Conservation (phyloP, 2,888 invertebrate species). For the Drosophila tanythrix region DNA sequence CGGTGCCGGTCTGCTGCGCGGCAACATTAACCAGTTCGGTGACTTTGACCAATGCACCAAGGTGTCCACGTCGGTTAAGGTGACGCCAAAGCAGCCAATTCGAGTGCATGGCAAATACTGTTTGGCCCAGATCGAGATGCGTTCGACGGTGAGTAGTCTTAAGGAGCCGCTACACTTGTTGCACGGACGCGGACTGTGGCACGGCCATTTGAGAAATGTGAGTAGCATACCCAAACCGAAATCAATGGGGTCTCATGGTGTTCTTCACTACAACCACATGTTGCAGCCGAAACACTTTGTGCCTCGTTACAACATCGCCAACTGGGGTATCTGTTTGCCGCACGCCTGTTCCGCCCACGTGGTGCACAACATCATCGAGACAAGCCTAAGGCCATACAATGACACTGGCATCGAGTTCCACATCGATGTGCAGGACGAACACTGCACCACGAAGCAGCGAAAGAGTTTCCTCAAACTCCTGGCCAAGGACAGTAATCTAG, state of each 20-base stretch:
- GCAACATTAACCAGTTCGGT: conserved; percentile 90
- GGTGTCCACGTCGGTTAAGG: conserved; percentile 86
- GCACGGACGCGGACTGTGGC: conserved; percentile 88
- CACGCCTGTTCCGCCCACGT: conserved; percentile 88
- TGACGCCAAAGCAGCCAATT: conserved; percentile 87
- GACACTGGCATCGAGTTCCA: conserved; percentile 87
- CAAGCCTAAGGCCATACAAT: conserved; percentile 87
- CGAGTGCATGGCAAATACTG: conserved; percentile 90
- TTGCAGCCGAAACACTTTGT: conserved; percentile 89
- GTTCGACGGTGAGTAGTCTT: conserved; percentile 86
- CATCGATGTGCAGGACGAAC: conserved; percentile 86
- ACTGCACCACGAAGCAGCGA: conserved; percentile 87
- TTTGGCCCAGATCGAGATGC: conserved; percentile 88
- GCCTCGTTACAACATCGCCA: conserved; percentile 89
- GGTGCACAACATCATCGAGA: conserved; percentile 85
- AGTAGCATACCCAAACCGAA: conserved; percentile 59
- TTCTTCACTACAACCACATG: neutral
- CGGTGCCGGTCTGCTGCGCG: conserved; percentile 88
- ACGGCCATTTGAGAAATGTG: conserved; percentile 88
- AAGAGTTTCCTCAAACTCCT: conserved; percentile 70
- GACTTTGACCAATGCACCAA: conserved; percentile 89
- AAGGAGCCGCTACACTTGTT: conserved; percentile 88
- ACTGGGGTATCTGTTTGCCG: conserved; percentile 90
- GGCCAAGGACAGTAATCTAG: conserved; percentile 84
- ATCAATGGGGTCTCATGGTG: neutral